Percentiles rank a stretch among this genome's conserved stretches.
Conservation (phyloP, 2,113 vertebrate species). For the Sapajus apella region DNA sequence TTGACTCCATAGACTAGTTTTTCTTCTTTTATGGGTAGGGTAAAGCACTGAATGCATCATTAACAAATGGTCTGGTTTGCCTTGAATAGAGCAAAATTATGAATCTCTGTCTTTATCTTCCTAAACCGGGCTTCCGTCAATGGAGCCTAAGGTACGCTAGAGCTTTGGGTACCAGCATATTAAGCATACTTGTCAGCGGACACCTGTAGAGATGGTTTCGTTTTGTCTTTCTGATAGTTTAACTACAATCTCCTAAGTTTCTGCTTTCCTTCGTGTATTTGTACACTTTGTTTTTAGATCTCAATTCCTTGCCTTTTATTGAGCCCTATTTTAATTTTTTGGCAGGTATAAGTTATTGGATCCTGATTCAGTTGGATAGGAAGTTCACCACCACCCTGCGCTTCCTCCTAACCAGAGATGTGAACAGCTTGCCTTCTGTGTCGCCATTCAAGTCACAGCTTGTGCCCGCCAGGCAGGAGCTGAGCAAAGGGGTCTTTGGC, state of each 20-base stretch:
- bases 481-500: too few species aligned
- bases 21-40: background rate
- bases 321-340: background rate
- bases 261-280: background rate
- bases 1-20: background rate
- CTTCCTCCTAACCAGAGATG: background rate
- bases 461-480: rapidly evolving
- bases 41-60: background rate
- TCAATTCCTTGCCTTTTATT: background rate
- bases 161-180: background rate
- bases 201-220: background rate
- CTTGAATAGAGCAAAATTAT: background rate
- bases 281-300: slow-evolving; percentile 12
- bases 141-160: background rate
- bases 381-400: background rate
- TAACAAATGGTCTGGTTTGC: background rate
- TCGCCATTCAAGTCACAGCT: background rate
- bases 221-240: background rate
- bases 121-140: background rate
- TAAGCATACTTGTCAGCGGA: background rate
- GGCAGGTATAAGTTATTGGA: background rate
- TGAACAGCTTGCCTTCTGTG: background rate
- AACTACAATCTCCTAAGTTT: background rate
- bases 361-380: background rate
- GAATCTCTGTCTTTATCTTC: background rate